Base-by-base conservation (phyloP, 1,140 invertebrate genomes). In the Anagrus nilaparvatae region DNA sequence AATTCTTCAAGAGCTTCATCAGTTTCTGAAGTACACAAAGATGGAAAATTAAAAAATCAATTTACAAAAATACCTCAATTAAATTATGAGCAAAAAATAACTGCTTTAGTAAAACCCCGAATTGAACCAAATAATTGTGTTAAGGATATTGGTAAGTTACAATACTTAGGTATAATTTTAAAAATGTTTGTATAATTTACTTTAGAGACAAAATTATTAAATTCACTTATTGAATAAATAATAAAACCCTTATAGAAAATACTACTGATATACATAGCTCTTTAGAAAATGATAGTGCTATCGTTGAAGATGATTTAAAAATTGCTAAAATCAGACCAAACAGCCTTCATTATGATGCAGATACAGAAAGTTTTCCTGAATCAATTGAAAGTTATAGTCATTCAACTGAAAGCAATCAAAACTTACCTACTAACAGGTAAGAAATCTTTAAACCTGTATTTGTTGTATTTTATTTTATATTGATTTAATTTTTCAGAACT, bases 1-100 rank as follows among this genome's bases (percentile, higher is more conserved):
- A 85, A 82, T 57, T 87, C 87, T 49, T 93, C 88, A 1, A 87
- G 83, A 31, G 84, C 90, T 0, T 87, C 87, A 0, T 95, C 90
- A 2, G 78, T 91, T 54, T 88, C 82, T 1, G 90, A 95, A 68
- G 65, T 94, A 9, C 73, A 82, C 46, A 70, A 78, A 10, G 65
- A 69, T 20, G 53, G 48, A 41, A 39, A 10, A 23, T 5, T 27
- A n/a, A 32, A 7, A 13, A n/a, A 6, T 28, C 17, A 34, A 12
- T 44, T 39, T 6, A 34, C 23, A 31, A 46, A 41, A 40, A 40
- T 21, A 24, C 12, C n/a, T 12, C 34, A 44, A 27, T 25, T n/a
- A n/a, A n/a, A n/a, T n/a, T n/a, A n/a, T n/a, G n/a, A n/a, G n/a
- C n/a, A n/a, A n/a, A n/a, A n/a, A n/a, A n/a, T n/a, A n/a, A n/a